These are phyloP conservation scores for Ifrita kowaldi DNA, from an alignment of 2,113 vertebrate genomes.

Conservation along the genomic window DNA sequence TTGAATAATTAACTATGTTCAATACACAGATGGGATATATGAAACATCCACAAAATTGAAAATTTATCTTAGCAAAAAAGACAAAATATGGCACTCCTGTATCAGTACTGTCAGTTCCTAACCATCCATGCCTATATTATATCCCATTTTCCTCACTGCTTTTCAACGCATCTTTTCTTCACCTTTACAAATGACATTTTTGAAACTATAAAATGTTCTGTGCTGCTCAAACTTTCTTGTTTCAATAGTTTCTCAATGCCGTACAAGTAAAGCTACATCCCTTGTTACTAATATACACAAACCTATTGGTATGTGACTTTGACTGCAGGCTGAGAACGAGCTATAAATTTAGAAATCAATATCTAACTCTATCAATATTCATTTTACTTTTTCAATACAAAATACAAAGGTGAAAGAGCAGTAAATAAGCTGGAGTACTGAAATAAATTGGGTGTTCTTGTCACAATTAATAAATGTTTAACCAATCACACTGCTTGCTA, in stretches of 20 bases:
- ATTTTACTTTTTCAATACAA: constrained; percentile 82
- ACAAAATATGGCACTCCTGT: not conserved
- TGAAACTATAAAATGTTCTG: constrained; percentile 56
- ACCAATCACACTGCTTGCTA: constrained; percentile 60
- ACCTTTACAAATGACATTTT: constrained; percentile 69
- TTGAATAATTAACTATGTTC: not conserved
- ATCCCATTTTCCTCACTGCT: constrained; percentile 22
- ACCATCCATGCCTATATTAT: not conserved
- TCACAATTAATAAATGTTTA: constrained; percentile 82
- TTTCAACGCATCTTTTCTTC: constrained; percentile 35
- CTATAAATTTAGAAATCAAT: constrained; percentile 82
- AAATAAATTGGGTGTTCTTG: constrained; percentile 81
- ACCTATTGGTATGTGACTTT: constrained; percentile 74
- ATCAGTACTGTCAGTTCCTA: not conserved
- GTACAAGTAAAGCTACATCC: constrained; percentile 63
- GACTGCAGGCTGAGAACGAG: constrained; percentile 71
- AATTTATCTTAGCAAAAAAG: not conserved
- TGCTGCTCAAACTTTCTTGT: constrained; percentile 58
- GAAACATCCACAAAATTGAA: not conserved
- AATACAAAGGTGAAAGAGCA: constrained; percentile 82
- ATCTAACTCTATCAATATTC: constrained; percentile 82
- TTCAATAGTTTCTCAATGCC: constrained; percentile 63
- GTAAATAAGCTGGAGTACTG: constrained; percentile 77
- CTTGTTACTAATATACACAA: constrained; percentile 54
- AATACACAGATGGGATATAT: not conserved